A percentile compares a stretch with the other conserved stretches of the same genome.
Evolutionary conservation across 2,113 vertebrate species (phyloP).

Genomic region (Diphyllodes magnificus): DNA sequence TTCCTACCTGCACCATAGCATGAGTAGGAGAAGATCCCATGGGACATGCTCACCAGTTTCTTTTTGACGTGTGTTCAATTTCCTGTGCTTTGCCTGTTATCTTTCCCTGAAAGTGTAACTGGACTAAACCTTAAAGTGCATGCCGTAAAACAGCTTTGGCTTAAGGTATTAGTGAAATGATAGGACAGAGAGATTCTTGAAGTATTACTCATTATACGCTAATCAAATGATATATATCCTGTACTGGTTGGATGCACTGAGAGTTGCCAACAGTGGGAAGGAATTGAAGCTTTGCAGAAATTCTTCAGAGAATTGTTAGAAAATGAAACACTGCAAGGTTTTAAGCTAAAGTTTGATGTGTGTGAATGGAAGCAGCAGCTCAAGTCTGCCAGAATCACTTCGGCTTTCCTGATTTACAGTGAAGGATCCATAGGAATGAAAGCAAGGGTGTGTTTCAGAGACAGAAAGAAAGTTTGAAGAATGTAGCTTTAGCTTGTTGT

Average conservation of each 20-base stretch:
- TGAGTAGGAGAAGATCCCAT: neutral
- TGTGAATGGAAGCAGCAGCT: neutral
- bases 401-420: neutral
- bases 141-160: neutral
- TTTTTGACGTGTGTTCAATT: neutral
- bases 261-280: neutral
- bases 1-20: neutral
- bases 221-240: neutral
- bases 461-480: neutral
- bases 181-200: neutral
- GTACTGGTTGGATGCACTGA: neutral
- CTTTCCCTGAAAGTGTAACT: neutral
- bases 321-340: neutral
- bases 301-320: neutral
- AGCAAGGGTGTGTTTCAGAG: neutral
- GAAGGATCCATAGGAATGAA: neutral
- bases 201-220: neutral
- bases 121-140: neutral
- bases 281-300: neutral
- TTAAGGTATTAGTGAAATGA: neutral
- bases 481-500: neutral
- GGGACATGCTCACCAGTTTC: neutral
- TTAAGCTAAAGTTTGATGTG: neutral
- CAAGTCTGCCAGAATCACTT: neutral
- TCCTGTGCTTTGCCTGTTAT: neutral